Evolutionary conservation across 2,113 vertebrate species (phyloP).

Genomic region (Xenopus tropicalis): UCB_Xtro_10.0 CM004446.2:83587501-83588000

Average conservation of each 20-base stretch:
- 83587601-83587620: too few species aligned
- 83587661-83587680: neutral
- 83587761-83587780: neutral
- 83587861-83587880: neutral
- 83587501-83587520: too few species aligned
- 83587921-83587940: neutral
- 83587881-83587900: slow-evolving; percentile 33
- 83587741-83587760: slow-evolving; percentile 47
- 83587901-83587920: slow-evolving; percentile 48
- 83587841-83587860: neutral
- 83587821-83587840: neutral
- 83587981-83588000: neutral
- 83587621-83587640: too few species aligned
- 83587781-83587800: fast-evolving
- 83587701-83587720: slow-evolving; percentile 57
- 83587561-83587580: too few species aligned
- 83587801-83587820: slow-evolving; percentile 36
- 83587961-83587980: neutral
- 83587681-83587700: slow-evolving; percentile 49
- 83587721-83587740: neutral
- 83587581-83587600: too few species aligned
- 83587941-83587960: neutral
- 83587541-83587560: too few species aligned
- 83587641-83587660: neutral
- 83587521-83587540: too few species aligned